Evolutionary conservation across 2,113 vertebrate species (phyloP).

Genomic region (Pterophyllum scalare): DNA sequence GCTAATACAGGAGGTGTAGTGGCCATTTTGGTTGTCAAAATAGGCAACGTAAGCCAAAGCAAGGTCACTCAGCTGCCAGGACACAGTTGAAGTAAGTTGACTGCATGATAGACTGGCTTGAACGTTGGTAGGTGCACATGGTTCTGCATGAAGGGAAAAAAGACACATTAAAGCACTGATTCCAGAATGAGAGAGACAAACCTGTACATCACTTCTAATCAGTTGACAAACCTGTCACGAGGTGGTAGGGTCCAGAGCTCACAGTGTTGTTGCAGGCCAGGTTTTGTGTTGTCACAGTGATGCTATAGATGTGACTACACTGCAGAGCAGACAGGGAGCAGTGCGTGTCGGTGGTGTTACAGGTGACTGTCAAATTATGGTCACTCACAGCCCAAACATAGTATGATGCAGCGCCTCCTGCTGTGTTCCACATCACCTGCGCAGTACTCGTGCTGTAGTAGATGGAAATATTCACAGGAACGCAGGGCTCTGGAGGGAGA

Average conservation of each 20-base stretch:
- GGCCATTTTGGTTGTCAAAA: constrained; percentile 42
- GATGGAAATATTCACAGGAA: constrained; percentile 54
- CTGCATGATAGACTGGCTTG: constrained; percentile 56
- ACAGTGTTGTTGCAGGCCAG: constrained; percentile 47
- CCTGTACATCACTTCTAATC: neutral
- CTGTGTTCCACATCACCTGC: constrained; percentile 58
- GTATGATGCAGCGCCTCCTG: constrained; percentile 60
- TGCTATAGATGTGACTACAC: constrained; percentile 73
- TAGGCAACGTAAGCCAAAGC: constrained; percentile 69
- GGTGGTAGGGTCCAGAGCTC: constrained; percentile 21
- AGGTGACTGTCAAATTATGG: constrained; percentile 45
- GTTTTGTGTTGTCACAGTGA: constrained; percentile 70
- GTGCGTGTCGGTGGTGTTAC: constrained; percentile 58
- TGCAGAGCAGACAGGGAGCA: constrained; percentile 63
- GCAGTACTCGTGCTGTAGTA: constrained; percentile 47
- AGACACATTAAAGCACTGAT: neutral
- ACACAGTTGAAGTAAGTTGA: constrained; percentile 47
- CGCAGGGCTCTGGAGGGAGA: constrained; percentile 67
- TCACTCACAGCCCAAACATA: constrained; percentile 60
- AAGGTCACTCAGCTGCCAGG: constrained; percentile 69
- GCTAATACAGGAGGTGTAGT: constrained; percentile 40
- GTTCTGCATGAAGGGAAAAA: constrained; percentile 56
- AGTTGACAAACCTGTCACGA: constrained; percentile 70
- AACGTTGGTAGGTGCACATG: constrained; percentile 70
- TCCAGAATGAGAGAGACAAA: neutral